These are phyloP conservation scores for Bovichtus variegatus DNA, from an alignment of 2,797 vertebrate species.

Conservation along the genomic window DNA sequence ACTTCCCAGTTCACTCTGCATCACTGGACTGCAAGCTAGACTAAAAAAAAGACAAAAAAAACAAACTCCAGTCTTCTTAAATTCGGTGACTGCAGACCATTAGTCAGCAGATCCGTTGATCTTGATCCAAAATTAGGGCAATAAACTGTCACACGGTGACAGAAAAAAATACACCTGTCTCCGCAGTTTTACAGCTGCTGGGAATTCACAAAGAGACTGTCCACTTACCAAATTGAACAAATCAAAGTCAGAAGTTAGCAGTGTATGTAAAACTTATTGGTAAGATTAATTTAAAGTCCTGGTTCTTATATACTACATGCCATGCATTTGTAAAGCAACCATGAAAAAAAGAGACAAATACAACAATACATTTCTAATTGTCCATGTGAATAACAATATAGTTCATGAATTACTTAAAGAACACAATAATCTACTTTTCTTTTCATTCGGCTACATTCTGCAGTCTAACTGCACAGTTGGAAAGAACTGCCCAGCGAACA, in stretches of 20 bases:
- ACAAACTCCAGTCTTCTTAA: constrained; percentile 11
- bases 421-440: background rate
- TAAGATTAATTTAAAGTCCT: background rate
- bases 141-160: constrained; percentile 74
- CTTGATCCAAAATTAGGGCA: constrained; percentile 66
- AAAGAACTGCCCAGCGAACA: constrained; percentile 3
- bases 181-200: constrained; percentile 51
- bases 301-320: background rate
- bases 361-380: background rate
- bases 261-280: background rate
- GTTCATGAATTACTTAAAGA: background rate
- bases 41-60: background rate
- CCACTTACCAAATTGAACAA: constrained; percentile 52
- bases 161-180: constrained; percentile 49
- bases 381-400: background rate
- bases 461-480: background rate
- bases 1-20: constrained; percentile 31
- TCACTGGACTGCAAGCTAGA: constrained; percentile 6
- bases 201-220: constrained; percentile 34
- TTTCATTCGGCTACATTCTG: too few species aligned
- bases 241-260: background rate
- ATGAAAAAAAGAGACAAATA: background rate
- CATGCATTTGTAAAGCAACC: background rate
- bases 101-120: constrained; percentile 76
- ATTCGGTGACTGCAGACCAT: constrained; percentile 48